Evolutionary conservation across 2,888 invertebrate species (phyloP), one percentile per base, ranked within the genome.

Genomic region (Heliconius cydno): DNA sequence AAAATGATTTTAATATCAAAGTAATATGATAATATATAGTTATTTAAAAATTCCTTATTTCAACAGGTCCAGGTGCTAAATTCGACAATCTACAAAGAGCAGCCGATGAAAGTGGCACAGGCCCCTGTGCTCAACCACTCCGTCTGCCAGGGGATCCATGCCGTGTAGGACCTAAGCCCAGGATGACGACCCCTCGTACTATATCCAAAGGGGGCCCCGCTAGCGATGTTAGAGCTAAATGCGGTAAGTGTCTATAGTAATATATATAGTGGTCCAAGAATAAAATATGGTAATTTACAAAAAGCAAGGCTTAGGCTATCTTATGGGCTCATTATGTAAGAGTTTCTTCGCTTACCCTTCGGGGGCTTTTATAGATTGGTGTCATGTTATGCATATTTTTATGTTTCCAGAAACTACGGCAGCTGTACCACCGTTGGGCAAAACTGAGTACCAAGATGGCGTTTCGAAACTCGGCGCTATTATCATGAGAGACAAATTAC

Each of bases 401-500:
- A 1, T 19, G 2, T 67, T 68, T 78, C 22, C 87, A 95, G 95
- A 95, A 84, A 92, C 94, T 0, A 86, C 92, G 30, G 89, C 94
- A 46, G 93, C 92, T 0, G 88, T 89, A 2, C 92, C 95, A 5
- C 94, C 95, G 2, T 87, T 94, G 28, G 96, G 96, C 85, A 94
- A 92, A 82, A 95, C 96, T 0, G 97, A 97, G 87, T 97, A 97
- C 87, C 96, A 96, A 86, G 96, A 96, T 81, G 95, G 93, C 0
- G 96, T 96, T 22, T 96, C 95, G 1, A 96, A 96, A 85, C 91
- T 96, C 3, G 96, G 96, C 3, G 94, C 92, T 9, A 92, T 96
- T 82, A 96, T 97, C 75, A 96, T 96, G 89, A 92, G 95, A 2
- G 95, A 96, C 87, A 96, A 95, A 82, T 86, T 96, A 52, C 96